Base-by-base conservation (phyloP, 2,797 vertebrate species). In the Lepus oiostolus region DNA sequence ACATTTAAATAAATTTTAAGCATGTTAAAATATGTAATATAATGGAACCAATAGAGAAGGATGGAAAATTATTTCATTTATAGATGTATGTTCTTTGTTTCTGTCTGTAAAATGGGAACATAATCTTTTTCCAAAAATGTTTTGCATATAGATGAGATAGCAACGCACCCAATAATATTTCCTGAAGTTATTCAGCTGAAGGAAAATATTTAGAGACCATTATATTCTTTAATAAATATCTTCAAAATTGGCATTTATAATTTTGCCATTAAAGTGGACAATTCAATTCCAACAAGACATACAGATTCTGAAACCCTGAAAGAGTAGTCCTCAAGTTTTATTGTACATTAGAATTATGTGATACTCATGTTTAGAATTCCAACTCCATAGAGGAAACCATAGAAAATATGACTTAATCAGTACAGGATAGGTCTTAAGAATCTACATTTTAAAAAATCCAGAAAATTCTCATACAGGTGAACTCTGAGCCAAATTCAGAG, bases 361-460 rank as follows among this genome's bases (percentile, higher is more conserved):
- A 47, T 60, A 90, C 5, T 68, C 21, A 52, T 5, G 10, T 17
- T 91, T 81, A 93, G 92, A 90, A 95, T 82, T 92, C 63, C 68
- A 42, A 85, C 50, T 38, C 32, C 58, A 76, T 0, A 84, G 19
- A 88, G 26, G 14, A 96, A 87, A 71, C 9, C 38, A 63, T 68
- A 92, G 65, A 80, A 89, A 70, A 87, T 93, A 62, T 92, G 77
- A 87, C 28, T 89, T 7, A 42, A 12, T 26, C 22, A 19, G 3
- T 11, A 13, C 7, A 79, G 26, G 10, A 74, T 14, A 30, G 11
- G 17, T 81, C 17, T 65, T 42, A 72, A 8, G 24, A 52, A 24
- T 65, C 35, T 32, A 7, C 16, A 80, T 47, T 83, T 65, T 75
- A 35, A 93, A 35, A 50, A 21, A 72, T 9, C n/a, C 11, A 71